These are phyloP conservation scores for Sthenelais limicola DNA, from an alignment of 2,888 invertebrate genomes.

Conservation along the genomic window DNA sequence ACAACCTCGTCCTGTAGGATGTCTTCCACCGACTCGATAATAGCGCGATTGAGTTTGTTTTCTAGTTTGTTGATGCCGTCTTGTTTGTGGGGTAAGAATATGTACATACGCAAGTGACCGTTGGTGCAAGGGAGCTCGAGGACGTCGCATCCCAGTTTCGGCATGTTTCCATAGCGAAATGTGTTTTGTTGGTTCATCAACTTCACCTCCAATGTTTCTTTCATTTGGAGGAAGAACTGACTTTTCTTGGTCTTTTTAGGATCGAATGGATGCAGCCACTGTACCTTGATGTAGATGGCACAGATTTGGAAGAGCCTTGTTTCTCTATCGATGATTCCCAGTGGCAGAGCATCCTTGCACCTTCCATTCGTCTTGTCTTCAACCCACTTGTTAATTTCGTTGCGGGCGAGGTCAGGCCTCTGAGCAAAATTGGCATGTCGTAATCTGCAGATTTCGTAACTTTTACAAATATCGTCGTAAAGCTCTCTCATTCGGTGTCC, in stretches of 20 bases:
- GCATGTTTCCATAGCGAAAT: slow-evolving; percentile 44
- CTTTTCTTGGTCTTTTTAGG: slow-evolving; percentile 48
- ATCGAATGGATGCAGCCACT: slow-evolving; percentile 52
- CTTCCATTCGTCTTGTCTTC: slow-evolving; percentile 51
- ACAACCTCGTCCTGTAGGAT: slow-evolving; percentile 49
- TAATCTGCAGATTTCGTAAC: slow-evolving; percentile 51
- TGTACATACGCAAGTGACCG: slow-evolving; percentile 48
- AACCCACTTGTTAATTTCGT: slow-evolving; percentile 55
- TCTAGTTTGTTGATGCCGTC: slow-evolving; percentile 52
- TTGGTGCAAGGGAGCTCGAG: slow-evolving; percentile 53
- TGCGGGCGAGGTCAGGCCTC: slow-evolving; percentile 50
- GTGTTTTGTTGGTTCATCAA: slow-evolving; percentile 52
- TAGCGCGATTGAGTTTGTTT: slow-evolving; percentile 50
- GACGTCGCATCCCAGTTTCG: slow-evolving; percentile 51
- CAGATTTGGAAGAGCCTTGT: slow-evolving; percentile 50
- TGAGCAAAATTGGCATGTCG: slow-evolving; percentile 48
- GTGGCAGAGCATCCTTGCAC: slow-evolving; percentile 52
- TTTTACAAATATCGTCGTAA: slow-evolving; percentile 50
- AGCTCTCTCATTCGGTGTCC: slow-evolving; percentile 45
- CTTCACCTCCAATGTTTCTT: slow-evolving; percentile 51
- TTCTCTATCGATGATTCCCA: slow-evolving; percentile 52
- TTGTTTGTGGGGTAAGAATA: slow-evolving; percentile 52
- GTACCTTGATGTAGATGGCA: slow-evolving; percentile 51
- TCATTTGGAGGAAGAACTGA: slow-evolving; percentile 48
- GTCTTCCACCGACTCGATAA: slow-evolving; percentile 48